These are phyloP conservation scores for Mellilla xanthometata DNA, from an alignment of 2,888 invertebrate species.

Conservation along the genomic window DNA sequence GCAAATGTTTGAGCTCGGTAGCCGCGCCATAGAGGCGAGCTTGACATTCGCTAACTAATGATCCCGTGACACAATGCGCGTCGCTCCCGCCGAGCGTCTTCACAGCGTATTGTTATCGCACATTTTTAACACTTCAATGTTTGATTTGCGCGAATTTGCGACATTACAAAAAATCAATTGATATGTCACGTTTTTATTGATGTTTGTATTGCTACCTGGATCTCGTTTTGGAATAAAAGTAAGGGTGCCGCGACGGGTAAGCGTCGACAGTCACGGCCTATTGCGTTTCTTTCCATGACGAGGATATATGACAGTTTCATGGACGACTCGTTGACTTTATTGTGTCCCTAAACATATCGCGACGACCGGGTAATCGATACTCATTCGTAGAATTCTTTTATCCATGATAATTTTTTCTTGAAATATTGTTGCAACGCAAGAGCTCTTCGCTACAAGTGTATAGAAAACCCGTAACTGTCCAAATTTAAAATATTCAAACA, in stretches of 20 bases:
- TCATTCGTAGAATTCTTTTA: constrained; percentile 44
- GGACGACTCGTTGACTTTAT: constrained; percentile 66
- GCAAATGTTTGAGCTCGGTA: constrained; percentile 56
- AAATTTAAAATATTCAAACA: background rate
- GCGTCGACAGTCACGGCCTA: constrained; percentile 53
- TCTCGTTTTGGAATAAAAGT: constrained; percentile 53
- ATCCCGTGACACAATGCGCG: constrained; percentile 61
- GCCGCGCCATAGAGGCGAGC: constrained; percentile 50
- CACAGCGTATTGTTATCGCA: constrained; percentile 65
- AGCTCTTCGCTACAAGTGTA: background rate
- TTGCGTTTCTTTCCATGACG: constrained; percentile 50
- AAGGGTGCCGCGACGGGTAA: constrained; percentile 57
- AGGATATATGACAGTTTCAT: constrained; percentile 62
- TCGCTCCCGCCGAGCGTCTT: constrained; percentile 63
- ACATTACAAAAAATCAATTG: constrained; percentile 71
- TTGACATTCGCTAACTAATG: constrained; percentile 77
- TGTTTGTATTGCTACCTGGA: constrained; percentile 79
- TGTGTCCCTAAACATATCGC: constrained; percentile 56
- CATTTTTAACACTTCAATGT: constrained; percentile 79
- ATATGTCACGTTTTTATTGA: constrained; percentile 77
- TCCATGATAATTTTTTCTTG: constrained; percentile 2
- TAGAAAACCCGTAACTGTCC: background rate
- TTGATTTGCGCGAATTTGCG: constrained; percentile 79
- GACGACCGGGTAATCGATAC: constrained; percentile 56
- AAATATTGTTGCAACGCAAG: background rate